Evolutionary conservation across 2,888 invertebrate genomes (phyloP), one percentile per base, ranked within the genome.

Genomic region (Eumerus sabulonum): DNA sequence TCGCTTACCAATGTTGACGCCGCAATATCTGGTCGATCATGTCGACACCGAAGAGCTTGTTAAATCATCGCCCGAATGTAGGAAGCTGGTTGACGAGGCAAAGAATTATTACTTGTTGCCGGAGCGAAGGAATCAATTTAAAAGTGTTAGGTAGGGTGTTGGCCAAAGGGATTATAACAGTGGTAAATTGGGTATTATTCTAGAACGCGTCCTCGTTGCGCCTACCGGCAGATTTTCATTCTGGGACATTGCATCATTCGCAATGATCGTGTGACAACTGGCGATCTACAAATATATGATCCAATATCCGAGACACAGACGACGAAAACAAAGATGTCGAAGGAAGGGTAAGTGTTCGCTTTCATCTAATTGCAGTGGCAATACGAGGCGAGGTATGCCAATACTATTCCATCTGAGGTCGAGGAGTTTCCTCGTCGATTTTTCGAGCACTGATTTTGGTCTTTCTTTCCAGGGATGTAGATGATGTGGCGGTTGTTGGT

Each of bases 281-380:
- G 96, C 0, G 96, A 96, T 89, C n/a, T n/a, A n/a, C n/a, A n/a
- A n/a, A 94, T 93, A 83, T 96, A 92, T 86, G 94, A 96, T 89
- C 95, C 96, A 0, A 89, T 90, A 48, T 88, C 88, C 4, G 91
- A 92, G 48, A 86, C 92, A 74, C 96, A 96, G 96, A 91, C 92
- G 84, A 91, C 93, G 87, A 94, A 92, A 0, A 94, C 95, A 85
- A 93, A 94, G 9, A 96, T 96, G 96, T 93, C 93, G 9, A 96
- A 95, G 90, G 91, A 95, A 85, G 85, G 88, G 88, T 88, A 56
- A 45, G 72, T 36, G 5, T 5, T 9, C 5, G 11, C 7, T n/a
- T n/a, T n/a, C n/a, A n/a, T n/a, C n/a, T n/a, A n/a, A n/a, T n/a
- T n/a, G n/a, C n/a, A n/a, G n/a, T n/a, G n/a, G n/a, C n/a, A n/a